These are phyloP conservation scores for Heloderma charlesbogerti DNA, from an alignment of 2,113 vertebrate genomes.

Conservation along the genomic window DNA sequence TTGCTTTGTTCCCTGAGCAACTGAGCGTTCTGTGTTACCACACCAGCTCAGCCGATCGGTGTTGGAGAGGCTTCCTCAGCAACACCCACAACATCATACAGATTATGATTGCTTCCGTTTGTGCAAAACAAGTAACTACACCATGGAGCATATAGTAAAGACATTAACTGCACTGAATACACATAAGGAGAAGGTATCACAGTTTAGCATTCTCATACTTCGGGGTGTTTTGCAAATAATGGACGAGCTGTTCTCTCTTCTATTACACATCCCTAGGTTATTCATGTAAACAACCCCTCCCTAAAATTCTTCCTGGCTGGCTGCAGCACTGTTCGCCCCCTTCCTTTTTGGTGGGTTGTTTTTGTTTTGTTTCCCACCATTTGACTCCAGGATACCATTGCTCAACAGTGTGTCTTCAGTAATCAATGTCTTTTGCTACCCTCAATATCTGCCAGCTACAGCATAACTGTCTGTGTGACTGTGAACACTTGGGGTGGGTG, in stretches of 20 bases:
- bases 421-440: constrained; percentile 1
- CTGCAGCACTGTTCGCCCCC: not conserved
- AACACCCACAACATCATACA: not conserved
- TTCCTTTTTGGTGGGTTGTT: not conserved
- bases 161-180: not conserved
- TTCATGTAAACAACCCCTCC: not conserved
- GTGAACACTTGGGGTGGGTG: rapidly evolving
- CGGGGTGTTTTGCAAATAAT: not conserved
- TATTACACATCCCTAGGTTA: not conserved
- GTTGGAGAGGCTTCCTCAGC: not conserved
- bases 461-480: not conserved
- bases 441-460: constrained; percentile 1
- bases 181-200: not conserved
- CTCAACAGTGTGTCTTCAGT: constrained; percentile 28
- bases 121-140: not conserved
- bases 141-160: not conserved
- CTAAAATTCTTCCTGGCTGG: not conserved
- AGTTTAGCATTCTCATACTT: not conserved
- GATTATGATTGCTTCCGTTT: not conserved
- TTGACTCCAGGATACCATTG: not conserved
- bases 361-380: not conserved
- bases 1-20: not conserved
- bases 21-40: not conserved
- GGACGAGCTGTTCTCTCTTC: not conserved
- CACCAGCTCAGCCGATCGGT: not conserved